Conservation (phyloP, 2,797 vertebrate genomes). For the Chaetodon trifasciatus region DNA sequence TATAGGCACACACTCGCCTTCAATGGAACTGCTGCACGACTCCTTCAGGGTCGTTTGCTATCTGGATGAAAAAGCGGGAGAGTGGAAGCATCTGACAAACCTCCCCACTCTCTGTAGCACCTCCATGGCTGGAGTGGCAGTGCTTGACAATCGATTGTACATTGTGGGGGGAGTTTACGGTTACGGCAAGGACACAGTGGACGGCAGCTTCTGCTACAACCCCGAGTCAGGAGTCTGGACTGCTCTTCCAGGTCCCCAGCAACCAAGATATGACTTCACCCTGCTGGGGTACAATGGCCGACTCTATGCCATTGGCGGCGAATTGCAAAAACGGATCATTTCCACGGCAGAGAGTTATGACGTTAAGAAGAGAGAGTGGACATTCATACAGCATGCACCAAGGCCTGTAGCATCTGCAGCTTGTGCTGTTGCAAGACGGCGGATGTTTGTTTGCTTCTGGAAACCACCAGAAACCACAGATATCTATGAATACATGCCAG, state of each 20-base stretch:
- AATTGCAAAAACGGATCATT: slow-evolving; percentile 86
- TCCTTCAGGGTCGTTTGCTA: slow-evolving; percentile 91
- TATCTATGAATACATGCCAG: slow-evolving; percentile 89
- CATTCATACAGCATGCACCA: slow-evolving; percentile 87
- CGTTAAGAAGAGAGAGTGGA: slow-evolving; percentile 85
- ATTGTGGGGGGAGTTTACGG: slow-evolving; percentile 93
- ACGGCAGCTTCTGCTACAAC: slow-evolving; percentile 92
- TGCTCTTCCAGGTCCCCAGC: slow-evolving; percentile 89
- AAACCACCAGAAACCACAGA: slow-evolving; percentile 92
- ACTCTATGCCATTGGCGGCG: slow-evolving; percentile 93
- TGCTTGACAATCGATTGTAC: slow-evolving; percentile 92
- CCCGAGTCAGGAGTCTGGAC: slow-evolving; percentile 88
- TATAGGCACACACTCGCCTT: slow-evolving; percentile 91
- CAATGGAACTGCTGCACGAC: slow-evolving; percentile 89
- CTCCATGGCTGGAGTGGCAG: slow-evolving; percentile 92
- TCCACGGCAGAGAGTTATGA: slow-evolving; percentile 91
- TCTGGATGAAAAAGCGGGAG: slow-evolving; percentile 90
- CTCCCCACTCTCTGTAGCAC: slow-evolving; percentile 93
- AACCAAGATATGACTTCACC: slow-evolving; percentile 91
- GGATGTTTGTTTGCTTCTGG: slow-evolving; percentile 96
- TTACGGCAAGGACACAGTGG: slow-evolving; percentile 91
- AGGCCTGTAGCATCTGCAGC: slow-evolving; percentile 89
- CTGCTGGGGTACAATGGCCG: slow-evolving; percentile 88
- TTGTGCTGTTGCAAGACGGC: slow-evolving; percentile 88
- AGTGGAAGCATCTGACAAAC: slow-evolving; percentile 92